Conservation (phyloP, 2,113 vertebrate species). For the Holacanthus passer region DNA sequence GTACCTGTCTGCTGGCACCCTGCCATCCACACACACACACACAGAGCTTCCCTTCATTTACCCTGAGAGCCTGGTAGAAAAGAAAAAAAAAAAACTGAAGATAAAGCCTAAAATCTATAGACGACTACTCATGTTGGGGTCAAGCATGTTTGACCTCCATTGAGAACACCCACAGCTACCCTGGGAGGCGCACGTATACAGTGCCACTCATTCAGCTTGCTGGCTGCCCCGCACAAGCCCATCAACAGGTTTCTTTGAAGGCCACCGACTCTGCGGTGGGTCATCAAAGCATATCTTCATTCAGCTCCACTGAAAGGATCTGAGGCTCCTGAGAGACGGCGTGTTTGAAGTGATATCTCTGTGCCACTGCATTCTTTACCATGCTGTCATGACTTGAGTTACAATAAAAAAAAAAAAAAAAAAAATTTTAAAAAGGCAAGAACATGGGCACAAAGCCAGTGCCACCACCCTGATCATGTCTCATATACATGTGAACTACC, state of each 20-base stretch:
- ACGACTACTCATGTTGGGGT: conserved; percentile 59
- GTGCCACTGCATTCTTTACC: conserved; percentile 73
- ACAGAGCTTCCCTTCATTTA: conserved; percentile 65
- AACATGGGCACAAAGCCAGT: conserved; percentile 51
- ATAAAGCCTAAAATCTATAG: conserved; percentile 46
- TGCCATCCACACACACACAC: conserved; percentile 62
- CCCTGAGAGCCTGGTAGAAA: conserved; percentile 23
- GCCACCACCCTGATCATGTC: conserved; percentile 39
- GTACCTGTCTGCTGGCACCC: conserved; percentile 79
- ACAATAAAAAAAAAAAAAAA: conserved; percentile 49
- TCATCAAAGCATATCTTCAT: conserved; percentile 81
- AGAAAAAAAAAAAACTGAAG: conserved; percentile 18
- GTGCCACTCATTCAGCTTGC: conserved; percentile 62
- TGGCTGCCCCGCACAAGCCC: conserved; percentile 61
- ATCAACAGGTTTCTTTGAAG: conserved; percentile 76
- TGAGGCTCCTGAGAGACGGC: conserved; percentile 66
- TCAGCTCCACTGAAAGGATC: conserved; percentile 74
- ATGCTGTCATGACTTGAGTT: conserved; percentile 76
- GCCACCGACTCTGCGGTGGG: conserved; percentile 76
- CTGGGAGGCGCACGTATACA: conserved; percentile 52
- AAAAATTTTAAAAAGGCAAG: conserved; percentile 39
- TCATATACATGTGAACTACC: conserved; percentile 38
- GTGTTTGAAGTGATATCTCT: conserved; percentile 84
- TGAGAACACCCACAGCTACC: conserved; percentile 61
- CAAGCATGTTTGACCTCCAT: conserved; percentile 66